phyloP scores from a whole-genome alignment of 2,113 vertebrate genomes.

The Caranx ignobilis region DNA sequence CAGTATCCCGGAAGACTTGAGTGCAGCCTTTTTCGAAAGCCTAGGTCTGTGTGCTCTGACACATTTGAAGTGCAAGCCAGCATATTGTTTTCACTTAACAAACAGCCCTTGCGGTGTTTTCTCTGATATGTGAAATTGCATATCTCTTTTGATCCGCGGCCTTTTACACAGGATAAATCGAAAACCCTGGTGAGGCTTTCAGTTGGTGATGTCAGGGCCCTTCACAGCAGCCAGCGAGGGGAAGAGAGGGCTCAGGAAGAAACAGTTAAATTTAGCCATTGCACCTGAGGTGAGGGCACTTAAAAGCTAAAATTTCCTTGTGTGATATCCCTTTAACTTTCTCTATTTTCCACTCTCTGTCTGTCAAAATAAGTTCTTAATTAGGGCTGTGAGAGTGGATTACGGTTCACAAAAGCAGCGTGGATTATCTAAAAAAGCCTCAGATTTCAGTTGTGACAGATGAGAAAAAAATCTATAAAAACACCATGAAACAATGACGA shows the following conservation, averaged over 20 bases:
- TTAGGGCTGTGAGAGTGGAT: conserved; percentile 54
- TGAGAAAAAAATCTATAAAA: conserved; percentile 60
- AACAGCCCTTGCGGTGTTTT: conserved; percentile 58
- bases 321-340: neutral
- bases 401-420: conserved; percentile 50
- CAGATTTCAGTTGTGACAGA: conserved; percentile 69
- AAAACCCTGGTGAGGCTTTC: conserved; percentile 48
- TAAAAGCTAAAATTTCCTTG: conserved; percentile 13
- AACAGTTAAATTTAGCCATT: conserved; percentile 41
- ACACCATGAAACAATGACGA: conserved; percentile 64
- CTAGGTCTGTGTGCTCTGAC: conserved; percentile 36
- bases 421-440: conserved; percentile 49
- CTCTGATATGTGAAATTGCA: conserved; percentile 65
- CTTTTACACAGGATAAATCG: conserved; percentile 42
- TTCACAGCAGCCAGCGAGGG: conserved; percentile 33
- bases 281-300: conserved; percentile 27
- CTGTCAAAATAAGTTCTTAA: conserved; percentile 50
- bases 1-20: conserved; percentile 4
- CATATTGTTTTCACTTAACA: conserved; percentile 60
- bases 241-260: conserved; percentile 17
- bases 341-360: conserved; percentile 2
- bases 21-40: conserved; percentile 20
- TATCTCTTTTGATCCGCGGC: conserved; percentile 67
- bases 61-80: conserved; percentile 49
- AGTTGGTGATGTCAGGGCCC: conserved; percentile 20